These are phyloP conservation scores for Trachurus trachurus DNA, from an alignment of 2,797 vertebrate species.

Conservation along the genomic window DNA sequence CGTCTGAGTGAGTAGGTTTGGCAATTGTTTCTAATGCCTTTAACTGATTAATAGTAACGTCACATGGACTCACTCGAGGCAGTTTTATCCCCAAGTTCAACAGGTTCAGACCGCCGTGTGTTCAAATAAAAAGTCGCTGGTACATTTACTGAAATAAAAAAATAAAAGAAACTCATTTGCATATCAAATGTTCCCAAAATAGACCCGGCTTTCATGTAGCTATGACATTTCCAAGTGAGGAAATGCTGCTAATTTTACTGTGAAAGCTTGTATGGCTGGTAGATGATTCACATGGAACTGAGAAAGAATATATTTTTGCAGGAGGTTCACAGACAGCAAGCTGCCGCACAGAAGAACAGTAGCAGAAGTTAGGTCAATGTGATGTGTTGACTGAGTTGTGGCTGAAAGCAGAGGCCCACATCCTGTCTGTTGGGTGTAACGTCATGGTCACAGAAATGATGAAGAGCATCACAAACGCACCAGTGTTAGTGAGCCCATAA, in stretches of 20 bases:
- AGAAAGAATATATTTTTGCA: not conserved
- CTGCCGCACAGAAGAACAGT: too few relatives aligned
- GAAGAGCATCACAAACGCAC: slow-evolving; percentile 37
- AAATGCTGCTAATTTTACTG: slow-evolving; percentile 36
- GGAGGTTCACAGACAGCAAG: not conserved
- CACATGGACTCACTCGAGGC: not conserved
- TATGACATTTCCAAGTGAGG: slow-evolving; percentile 42
- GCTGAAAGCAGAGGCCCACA: slow-evolving; percentile 34
- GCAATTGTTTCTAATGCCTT: not conserved
- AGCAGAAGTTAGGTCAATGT: not conserved
- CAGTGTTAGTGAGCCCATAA: slow-evolving; percentile 25
- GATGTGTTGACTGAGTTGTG: slow-evolving; percentile 16
- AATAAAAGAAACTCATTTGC: slow-evolving; percentile 43
- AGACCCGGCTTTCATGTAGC: slow-evolving; percentile 31
- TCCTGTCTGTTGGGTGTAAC: slow-evolving; percentile 58
- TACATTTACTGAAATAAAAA: slow-evolving; percentile 18
- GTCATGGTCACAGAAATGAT: slow-evolving; percentile 21
- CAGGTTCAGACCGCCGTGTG: slow-evolving; percentile 17
- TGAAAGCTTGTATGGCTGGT: slow-evolving; percentile 10
- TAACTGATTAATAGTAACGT: not conserved
- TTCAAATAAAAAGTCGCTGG: not conserved
- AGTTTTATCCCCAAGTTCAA: slow-evolving; percentile 28
- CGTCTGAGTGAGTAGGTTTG: not conserved
- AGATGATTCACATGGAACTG: not conserved
- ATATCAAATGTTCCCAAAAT: slow-evolving; percentile 47